Percentiles rank a stretch among this genome's conserved stretches.
These are phyloP conservation scores for Anodontia alba DNA, from an alignment of 2,888 invertebrate genomes.

Conservation along the genomic window DNA sequence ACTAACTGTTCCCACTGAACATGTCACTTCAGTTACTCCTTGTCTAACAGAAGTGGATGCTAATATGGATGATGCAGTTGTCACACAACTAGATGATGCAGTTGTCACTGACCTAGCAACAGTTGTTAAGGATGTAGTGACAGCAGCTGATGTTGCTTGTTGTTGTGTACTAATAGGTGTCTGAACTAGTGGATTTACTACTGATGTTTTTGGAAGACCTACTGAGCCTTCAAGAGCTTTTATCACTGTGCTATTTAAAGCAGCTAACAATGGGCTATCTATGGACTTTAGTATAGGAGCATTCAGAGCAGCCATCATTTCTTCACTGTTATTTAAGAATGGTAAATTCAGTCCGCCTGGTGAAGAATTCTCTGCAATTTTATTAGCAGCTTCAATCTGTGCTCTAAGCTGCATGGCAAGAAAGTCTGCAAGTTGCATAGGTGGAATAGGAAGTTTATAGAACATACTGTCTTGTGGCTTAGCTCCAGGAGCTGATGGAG, in stretches of 20 bases:
- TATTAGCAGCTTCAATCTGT: conserved; percentile 8
- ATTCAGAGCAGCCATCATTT: conserved; percentile 5
- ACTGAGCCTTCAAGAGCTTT: conserved; percentile 5
- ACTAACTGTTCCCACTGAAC: too few relatives aligned
- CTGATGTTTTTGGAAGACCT: not conserved
- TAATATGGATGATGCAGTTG: not conserved
- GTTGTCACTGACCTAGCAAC: not conserved
- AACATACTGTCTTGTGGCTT: not conserved
- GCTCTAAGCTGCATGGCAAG: conserved; percentile 12
- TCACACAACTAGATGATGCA: not conserved
- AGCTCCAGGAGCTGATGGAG: not conserved
- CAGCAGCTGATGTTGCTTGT: not conserved
- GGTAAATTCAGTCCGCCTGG: not conserved
- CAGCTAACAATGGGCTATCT: not conserved
- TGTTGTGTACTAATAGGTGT: not conserved
- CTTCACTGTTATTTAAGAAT: not conserved
- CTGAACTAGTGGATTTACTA: not conserved
- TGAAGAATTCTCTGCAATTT: not conserved
- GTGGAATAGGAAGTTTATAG: not conserved
- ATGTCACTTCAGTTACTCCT: too few relatives aligned
- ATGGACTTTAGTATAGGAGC: conserved; percentile 4
- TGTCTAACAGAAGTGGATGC: too few relatives aligned
- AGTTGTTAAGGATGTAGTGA: not conserved
- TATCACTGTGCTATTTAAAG: not conserved
- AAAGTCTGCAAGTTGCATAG: conserved; percentile 5